Conservation (phyloP, 2,797 vertebrate species). For the Glossophaga mutica region DNA sequence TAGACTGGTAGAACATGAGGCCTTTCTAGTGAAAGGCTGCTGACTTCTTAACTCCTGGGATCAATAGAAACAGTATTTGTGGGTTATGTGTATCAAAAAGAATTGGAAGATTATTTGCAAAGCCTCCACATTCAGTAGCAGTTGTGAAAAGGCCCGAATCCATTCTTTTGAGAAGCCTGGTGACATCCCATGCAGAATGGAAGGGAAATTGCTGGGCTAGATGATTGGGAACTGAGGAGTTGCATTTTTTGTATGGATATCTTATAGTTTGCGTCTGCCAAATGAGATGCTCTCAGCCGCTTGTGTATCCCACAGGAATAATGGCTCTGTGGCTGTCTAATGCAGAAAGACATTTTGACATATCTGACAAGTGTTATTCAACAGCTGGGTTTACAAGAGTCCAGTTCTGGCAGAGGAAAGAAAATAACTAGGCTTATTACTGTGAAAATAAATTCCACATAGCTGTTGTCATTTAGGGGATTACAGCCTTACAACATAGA, state of each 20-base stretch:
- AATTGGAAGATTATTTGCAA: background rate
- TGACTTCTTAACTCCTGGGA: constrained; percentile 24
- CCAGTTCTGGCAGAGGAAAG: constrained; percentile 29
- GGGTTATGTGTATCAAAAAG: background rate
- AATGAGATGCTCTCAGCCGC: constrained; percentile 11
- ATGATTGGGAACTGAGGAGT: background rate
- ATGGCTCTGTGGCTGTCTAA: constrained; percentile 58
- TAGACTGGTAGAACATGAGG: background rate
- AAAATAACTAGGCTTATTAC: constrained; percentile 48
- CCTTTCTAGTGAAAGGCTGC: background rate
- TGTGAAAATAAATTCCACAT: constrained; percentile 44
- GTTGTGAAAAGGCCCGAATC: background rate
- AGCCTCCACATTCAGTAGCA: background rate
- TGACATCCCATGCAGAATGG: background rate
- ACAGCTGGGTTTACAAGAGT: constrained; percentile 46
- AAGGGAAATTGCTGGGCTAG: background rate
- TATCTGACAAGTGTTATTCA: constrained; percentile 65
- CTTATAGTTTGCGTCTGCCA: constrained; percentile 31
- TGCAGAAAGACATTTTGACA: constrained; percentile 63
- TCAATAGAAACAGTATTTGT: background rate
- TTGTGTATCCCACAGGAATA: constrained; percentile 31
- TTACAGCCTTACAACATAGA: background rate
- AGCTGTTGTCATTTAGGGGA: background rate
- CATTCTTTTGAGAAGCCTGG: background rate
- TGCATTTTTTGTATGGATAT: background rate